Base-by-base conservation (phyloP, 1,140 invertebrate species). In the Drosophila erecta region DNA sequence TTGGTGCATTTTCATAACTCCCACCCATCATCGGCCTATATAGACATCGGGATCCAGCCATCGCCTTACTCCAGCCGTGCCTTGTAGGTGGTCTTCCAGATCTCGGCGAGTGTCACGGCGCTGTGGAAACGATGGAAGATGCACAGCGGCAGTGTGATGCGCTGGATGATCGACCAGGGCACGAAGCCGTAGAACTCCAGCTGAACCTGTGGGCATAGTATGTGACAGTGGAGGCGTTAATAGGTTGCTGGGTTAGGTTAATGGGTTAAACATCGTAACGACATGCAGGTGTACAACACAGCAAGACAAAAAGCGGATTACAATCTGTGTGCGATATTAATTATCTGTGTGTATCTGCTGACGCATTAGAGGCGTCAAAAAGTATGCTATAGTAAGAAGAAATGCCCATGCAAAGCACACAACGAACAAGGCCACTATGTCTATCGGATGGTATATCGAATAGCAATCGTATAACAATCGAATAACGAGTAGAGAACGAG, bases 41-140 rank as follows among this genome's bases (percentile, higher is more conserved):
- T 38, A 17, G 57, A 17, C n/a, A 37, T n/a, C 17, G 24, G n/a
- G n/a, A 12, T 4, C 4, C 11, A 2, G 53, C 6, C 40, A 33
- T 38, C 35, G 15, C 37, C 94, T 94, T 96, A 97, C 93, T 97
- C 96, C 90, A 97, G 93, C 72, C 96, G 95, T 69, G 96, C 96
- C 94, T 98, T 98, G 94, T 99, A 99, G 91, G 97, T 98, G 76
- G 98, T 98, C 93, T 98, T 98, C 98, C 98, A 99, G 66, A 99
- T 98, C 93, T 99, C 98, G 74, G 98, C 98, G 69, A 99, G 95
- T 93, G 98, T 98, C 24, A 99, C 97, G 20, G 97, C 97, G 35
- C 98, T 98, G 93, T 99, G 98, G 95, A 99, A 99, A 72, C 97
- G 96, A 93, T 98, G 97, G 95, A 99, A 99, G 92, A 99, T 99